A percentile compares a stretch with the other conserved stretches of the same genome.
Conservation (phyloP, 2,113 vertebrate genomes). For the Corythaixoides concolor region DNA sequence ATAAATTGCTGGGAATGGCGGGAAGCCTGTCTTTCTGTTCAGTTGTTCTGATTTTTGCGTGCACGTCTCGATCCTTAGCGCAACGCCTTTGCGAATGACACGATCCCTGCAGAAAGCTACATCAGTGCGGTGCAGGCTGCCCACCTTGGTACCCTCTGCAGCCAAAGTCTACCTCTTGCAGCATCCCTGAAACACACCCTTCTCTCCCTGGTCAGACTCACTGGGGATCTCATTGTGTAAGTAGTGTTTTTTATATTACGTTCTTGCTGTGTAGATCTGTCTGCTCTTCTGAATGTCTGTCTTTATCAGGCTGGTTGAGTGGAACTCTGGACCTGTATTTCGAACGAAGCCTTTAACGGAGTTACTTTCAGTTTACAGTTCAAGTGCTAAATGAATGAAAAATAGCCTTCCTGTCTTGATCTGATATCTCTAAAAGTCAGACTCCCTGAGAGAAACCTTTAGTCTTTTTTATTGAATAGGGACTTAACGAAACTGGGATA, state of each 20-base stretch:
- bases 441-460: background rate
- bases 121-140: slow-evolving; percentile 97
- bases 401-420: background rate
- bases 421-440: background rate
- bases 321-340: background rate
- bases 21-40: background rate
- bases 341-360: background rate
- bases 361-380: background rate
- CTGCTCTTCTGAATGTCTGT: background rate
- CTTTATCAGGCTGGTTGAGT: background rate
- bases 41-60: background rate
- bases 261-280: background rate
- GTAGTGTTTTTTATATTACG: background rate
- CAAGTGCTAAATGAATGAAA: background rate
- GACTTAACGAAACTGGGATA: background rate
- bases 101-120: slow-evolving; percentile 96
- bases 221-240: slow-evolving; percentile 96
- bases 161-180: slow-evolving; percentile 90
- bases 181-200: slow-evolving; percentile 94
- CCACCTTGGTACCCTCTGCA: slow-evolving; percentile 92
- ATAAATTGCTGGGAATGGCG: background rate
- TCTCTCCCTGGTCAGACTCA: slow-evolving; percentile 93
- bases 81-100: slow-evolving; percentile 97
- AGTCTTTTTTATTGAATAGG: background rate
- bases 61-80: slow-evolving; percentile 74